phyloP scores from a whole-genome alignment of 2,113 vertebrate genomes.

The Kryptolebias marmoratus region DNA sequence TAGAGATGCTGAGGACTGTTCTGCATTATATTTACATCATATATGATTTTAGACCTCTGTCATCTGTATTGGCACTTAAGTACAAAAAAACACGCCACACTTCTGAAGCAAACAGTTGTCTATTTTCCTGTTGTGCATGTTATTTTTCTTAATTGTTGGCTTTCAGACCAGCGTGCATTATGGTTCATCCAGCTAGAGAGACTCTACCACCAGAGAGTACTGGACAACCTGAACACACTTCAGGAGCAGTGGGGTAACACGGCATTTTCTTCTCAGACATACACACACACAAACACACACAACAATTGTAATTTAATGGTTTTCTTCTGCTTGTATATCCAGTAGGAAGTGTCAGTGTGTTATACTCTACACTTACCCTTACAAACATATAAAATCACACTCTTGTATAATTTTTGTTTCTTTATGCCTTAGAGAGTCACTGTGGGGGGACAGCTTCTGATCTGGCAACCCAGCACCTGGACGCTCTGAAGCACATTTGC shows the following conservation, averaged over 20 bases:
- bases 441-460: conserved; percentile 79
- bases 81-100: too few species aligned
- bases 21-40: too few species aligned
- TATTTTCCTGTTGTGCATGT: not conserved
- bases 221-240: conserved; percentile 91
- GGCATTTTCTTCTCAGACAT: not conserved
- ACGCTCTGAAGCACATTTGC: conserved; percentile 88
- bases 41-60: too few species aligned
- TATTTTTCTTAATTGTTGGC: conserved; percentile 77
- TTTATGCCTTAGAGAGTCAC: conserved; percentile 81
- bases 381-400: too few species aligned
- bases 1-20: too few species aligned
- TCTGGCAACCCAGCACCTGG: conserved; percentile 84
- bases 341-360: too few species aligned
- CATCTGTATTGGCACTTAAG: too few species aligned
- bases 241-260: conserved; percentile 92
- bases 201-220: conserved; percentile 90
- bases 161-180: conserved; percentile 90
- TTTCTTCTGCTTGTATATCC: too few species aligned
- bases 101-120: too few species aligned
- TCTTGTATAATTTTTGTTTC: not conserved
- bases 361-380: too few species aligned
- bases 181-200: conserved; percentile 93
- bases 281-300: not conserved
- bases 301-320: too few species aligned